Base-by-base conservation (phyloP, 1,140 invertebrate genomes). In the Nixonia krombeini region DNA sequence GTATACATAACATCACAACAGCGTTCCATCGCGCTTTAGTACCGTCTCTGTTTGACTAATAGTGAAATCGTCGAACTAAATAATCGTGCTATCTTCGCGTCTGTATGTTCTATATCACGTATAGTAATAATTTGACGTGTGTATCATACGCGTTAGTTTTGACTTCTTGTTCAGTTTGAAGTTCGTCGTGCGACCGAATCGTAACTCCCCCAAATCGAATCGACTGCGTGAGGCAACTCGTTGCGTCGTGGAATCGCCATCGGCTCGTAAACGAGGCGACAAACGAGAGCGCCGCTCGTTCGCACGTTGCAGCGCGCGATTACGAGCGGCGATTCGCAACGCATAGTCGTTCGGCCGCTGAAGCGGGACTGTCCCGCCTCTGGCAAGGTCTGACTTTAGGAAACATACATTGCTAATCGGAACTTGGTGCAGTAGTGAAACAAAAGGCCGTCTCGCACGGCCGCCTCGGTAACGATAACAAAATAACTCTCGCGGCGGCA, bases 131-230 rank as follows among this genome's bases (percentile, higher is more conserved):
- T 66, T 62, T 53, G 23, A 25, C 46, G 29, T 53, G 37, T 41
- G 59, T 63, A 40, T 45, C 45, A 52, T 52, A 55, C 41, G 23
- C 37, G 35, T 41, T 64, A 12, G 10, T 55, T 72, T 58, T 58
- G 42, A 56, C 12, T 65, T 56, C n/a, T 57, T 29, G 38, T 62
- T 58, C 40, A 64, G 62, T 65, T 74, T 63, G 40, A 62, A 70
- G 67, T 76, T 79, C 70, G 75, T 65, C 70, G 59, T 70, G 68
- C n/a, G n/a, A n/a, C n/a, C n/a, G n/a, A n/a, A n/a, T n/a, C n/a
- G n/a, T 51, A 74, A 80, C 73, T 81, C 76, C 71, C 79, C 73
- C 79, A 70, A 80, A 79, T 80, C 72, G 76, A 80, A 80, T 79
- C 58, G 51, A 63, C 59, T 12, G 15, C 26, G 49, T 64, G 38